Evolutionary conservation across 1,140 invertebrate genomes (phyloP).

Genomic region (Zaprionus africanus): DNA sequence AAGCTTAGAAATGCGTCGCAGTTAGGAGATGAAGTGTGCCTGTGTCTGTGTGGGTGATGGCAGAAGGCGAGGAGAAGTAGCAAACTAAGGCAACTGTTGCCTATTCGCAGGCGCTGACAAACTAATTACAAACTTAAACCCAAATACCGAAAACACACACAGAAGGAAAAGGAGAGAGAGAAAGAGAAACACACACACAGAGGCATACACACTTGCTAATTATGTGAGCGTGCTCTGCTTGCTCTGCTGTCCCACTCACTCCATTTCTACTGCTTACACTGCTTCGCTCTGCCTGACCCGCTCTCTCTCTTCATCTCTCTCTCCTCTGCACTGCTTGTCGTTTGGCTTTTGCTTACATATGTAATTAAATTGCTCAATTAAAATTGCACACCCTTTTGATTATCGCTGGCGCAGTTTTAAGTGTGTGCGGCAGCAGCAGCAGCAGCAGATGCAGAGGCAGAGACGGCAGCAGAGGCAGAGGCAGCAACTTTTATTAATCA

Average conservation of each 20-base stretch:
- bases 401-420: constrained; percentile 69
- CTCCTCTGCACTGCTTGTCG: constrained; percentile 30
- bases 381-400: constrained; percentile 84
- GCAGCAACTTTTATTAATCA: constrained; percentile 69
- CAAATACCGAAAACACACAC: constrained; percentile 55
- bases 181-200: neutral
- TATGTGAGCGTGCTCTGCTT: constrained; percentile 16
- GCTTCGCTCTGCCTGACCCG: constrained; percentile 14
- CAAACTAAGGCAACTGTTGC: neutral
- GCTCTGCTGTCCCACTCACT: neutral
- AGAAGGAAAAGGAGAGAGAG: constrained; percentile 32
- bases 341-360: constrained; percentile 78
- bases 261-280: neutral
- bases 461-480: neutral
- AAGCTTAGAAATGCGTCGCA: no score
- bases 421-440: constrained; percentile 20
- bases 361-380: constrained; percentile 85
- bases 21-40: no score
- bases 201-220: constrained; percentile 32
- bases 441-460: constrained; percentile 27
- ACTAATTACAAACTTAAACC: constrained; percentile 77
- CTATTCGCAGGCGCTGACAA: constrained; percentile 57
- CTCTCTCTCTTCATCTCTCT: neutral
- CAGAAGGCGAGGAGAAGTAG: neutral
- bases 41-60: no score